phyloP scores from a whole-genome alignment of 2,797 vertebrate genomes.

The Cyclura pinguis region DNA sequence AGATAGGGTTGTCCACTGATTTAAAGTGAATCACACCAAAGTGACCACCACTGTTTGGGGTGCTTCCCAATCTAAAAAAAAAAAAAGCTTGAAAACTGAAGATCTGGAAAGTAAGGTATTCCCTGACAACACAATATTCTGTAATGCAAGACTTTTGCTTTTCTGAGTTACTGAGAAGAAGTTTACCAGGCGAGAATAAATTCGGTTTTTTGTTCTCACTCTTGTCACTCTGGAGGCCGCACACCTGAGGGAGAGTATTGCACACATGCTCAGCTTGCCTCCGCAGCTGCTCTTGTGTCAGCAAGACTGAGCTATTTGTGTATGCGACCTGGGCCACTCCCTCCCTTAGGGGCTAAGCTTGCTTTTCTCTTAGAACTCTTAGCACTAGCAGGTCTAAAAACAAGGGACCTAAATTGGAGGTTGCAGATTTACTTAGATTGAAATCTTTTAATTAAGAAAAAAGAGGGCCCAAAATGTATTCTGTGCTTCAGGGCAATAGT shows the following conservation, averaged over 20 bases:
- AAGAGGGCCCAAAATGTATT: constrained; percentile 30
- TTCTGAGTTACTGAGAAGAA: neutral
- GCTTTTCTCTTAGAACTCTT: constrained; percentile 8
- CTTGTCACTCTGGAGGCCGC: neutral
- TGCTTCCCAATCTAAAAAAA: no score
- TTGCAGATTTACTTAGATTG: constrained; percentile 25
- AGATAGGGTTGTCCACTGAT: neutral
- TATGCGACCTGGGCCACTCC: constrained; percentile 3
- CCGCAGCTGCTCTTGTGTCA: neutral
- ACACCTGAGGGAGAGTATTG: neutral
- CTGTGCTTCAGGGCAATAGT: constrained; percentile 33
- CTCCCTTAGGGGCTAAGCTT: neutral
- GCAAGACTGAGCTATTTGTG: constrained; percentile 11
- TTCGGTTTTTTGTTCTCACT: neutral
- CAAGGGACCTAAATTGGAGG: constrained; percentile 21
- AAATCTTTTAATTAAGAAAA: constrained; percentile 51
- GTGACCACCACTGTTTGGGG: neutral
- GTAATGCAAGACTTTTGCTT: neutral
- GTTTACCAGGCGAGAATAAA: neutral
- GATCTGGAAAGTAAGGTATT: neutral
- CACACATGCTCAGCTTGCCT: neutral
- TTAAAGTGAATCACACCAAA: neutral
- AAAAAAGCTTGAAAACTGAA: neutral
- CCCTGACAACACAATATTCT: neutral
- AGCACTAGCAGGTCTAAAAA: constrained; percentile 17